phyloP scores from a whole-genome alignment of 2,113 vertebrate species.

The Psittacus erithacus region DNA sequence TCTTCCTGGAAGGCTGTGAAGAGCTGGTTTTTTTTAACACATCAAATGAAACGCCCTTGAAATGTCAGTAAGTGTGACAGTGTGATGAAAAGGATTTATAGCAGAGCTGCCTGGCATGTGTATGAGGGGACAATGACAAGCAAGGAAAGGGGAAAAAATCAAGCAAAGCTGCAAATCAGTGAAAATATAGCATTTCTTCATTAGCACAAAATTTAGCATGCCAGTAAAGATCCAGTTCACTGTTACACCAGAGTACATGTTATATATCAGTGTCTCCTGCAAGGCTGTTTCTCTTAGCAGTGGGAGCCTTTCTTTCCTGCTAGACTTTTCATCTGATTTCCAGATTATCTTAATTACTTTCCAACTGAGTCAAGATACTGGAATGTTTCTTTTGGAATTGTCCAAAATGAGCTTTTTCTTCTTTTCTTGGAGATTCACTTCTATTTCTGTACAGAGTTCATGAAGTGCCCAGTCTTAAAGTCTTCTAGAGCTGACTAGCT shows the following conservation, averaged over 20 bases:
- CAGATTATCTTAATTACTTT: constrained; percentile 39
- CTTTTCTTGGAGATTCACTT: not conserved
- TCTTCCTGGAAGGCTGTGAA: not conserved
- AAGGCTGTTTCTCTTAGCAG: constrained; percentile 24
- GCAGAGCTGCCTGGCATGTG: not conserved
- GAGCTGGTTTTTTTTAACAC: not conserved
- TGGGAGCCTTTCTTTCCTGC: not conserved
- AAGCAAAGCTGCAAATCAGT: not conserved
- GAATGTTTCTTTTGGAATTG: constrained; percentile 55
- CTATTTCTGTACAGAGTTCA: not conserved
- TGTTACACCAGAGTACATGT: not conserved
- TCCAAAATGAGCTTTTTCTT: not conserved
- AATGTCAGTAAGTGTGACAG: not conserved
- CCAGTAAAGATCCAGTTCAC: not conserved
- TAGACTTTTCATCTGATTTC: constrained; percentile 23
- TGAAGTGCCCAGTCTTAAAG: not conserved
- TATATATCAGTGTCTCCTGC: not conserved
- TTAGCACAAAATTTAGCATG: not conserved
- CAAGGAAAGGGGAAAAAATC: not conserved
- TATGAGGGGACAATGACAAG: not conserved
- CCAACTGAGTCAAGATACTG: constrained; percentile 33
- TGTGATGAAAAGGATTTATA: constrained; percentile 17
- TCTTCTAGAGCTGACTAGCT: not conserved
- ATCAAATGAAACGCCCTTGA: constrained; percentile 20
- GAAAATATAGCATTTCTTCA: not conserved